These are phyloP conservation scores for Argyra leucocephala DNA, from an alignment of 2,888 invertebrate species.

Conservation along the genomic window DNA sequence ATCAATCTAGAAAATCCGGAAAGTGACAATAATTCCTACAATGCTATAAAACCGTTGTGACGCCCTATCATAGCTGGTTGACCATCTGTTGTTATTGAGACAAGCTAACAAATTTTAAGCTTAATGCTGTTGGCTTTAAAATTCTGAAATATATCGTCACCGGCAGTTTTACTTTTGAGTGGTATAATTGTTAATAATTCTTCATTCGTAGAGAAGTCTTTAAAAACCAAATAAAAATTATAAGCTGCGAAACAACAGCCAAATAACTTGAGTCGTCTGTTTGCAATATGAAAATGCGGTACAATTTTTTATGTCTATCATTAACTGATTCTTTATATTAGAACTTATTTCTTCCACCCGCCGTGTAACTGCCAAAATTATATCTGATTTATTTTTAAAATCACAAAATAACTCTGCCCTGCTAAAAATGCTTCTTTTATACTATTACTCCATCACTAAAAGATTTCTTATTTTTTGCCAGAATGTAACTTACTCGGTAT, in stretches of 20 bases:
- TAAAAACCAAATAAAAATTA: constrained; percentile 22
- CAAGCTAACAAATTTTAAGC: too few species aligned
- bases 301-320: not conserved
- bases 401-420: not conserved
- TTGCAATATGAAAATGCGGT: constrained; percentile 19
- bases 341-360: constrained; percentile 7
- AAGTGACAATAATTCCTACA: constrained; percentile 19
- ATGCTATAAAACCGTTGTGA: constrained; percentile 21
- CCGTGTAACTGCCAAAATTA: constrained; percentile 7
- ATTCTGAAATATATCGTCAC: constrained; percentile 22
- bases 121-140: too few species aligned
- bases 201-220: constrained; percentile 19
- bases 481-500: constrained; percentile 17
- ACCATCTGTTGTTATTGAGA: too few species aligned
- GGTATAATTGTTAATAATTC: constrained; percentile 17
- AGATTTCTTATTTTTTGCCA: constrained; percentile 26
- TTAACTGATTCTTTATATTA: constrained; percentile 1
- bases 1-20: constrained; percentile 24
- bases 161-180: constrained; percentile 20
- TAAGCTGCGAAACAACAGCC: constrained; percentile 24
- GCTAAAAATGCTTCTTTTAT: constrained; percentile 23
- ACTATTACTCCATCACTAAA: constrained; percentile 24
- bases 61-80: too few species aligned
- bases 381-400: constrained; percentile 7
- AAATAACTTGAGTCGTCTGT: constrained; percentile 26